Base-by-base conservation (phyloP, 2,888 invertebrate genomes). In the Ommatoiulus sabulosus region DNA sequence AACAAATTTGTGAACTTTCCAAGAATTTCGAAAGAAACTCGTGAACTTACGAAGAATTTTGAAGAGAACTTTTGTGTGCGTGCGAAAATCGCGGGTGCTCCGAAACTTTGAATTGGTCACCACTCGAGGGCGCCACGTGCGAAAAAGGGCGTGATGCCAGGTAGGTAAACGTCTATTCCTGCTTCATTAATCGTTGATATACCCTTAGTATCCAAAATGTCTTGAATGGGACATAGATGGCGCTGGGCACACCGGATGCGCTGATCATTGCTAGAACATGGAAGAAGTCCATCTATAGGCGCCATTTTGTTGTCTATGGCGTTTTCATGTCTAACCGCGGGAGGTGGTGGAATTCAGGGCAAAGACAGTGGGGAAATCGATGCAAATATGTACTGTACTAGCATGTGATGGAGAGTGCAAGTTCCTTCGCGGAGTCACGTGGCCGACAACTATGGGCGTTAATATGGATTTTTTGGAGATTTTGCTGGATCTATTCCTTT, bases 391-490 rank as follows among this genome's bases (percentile, higher is more conserved):
- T 24, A 24, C 12, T 46, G 46, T 46, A 46, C n/a, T n/a, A n/a
- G n/a, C n/a, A n/a, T n/a, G n/a, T n/a, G n/a, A 17, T 17, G n/a
- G 17, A 57, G 24, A 72, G 6, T 72, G 10, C n/a, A n/a, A 24
- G 46, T 6, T 52, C 17, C 12, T 6, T 24, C 80, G 35, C 80
- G 10, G 80, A 80, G 80, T 35, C 80, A 80, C 80, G 80, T 80
- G 80, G 72, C 0, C 0, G 72, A 17, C 63, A 17, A 63, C 63
- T 0, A 24, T 72, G 52, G 15, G 24, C 72, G 8, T 8, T 8
- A 24, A 5, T 72, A 72, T 72, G 10, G 72, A 72, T 72, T 72
- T 72, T 72, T 72, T 72, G 72, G 20, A 72, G 20, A 72, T 80
- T 80, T 80, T 35, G 35, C 24, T 80, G 80, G 35, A 80, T 35